Base-by-base conservation (phyloP, 2,888 invertebrate genomes). In the Scaptomyza flava region DNA sequence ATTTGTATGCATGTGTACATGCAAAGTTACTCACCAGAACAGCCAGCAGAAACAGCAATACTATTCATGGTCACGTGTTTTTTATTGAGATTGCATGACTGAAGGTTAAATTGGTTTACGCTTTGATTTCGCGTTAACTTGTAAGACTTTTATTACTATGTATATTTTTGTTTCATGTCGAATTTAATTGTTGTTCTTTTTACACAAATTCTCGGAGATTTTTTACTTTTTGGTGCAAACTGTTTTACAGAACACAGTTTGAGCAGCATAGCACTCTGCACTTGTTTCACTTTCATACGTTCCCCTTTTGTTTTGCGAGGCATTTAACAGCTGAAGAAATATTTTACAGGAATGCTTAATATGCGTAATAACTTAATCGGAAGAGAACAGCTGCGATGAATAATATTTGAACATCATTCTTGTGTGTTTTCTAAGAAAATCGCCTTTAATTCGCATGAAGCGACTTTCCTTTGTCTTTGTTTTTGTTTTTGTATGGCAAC, bases 41-140 rank as follows among this genome's bases (percentile, higher is more conserved):
- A 47, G 56, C 51, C 31, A 20, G 20, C 38, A 50, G 42, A 41
- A 56, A 36, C 27, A 51, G 51, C 17, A 58, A 48, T 57, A 59
- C 50, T 67, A 51, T 63, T 68, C 71, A 82, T 66, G 79, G 81
- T 72, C 74, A 79, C 79, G 74, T 84, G 81, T 71, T 72, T 71
- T 71, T 72, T 76, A 62, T 77, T 69, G 57, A 67, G 62, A 56
- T 75, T 70, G 73, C 70, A 61, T 70, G 68, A 47, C 64, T 65
- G 68, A 82, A 85, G 82, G 82, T 82, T 75, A 68, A 72, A 80
- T 78, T 64, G 68, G 80, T 82, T 82, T 73, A 78, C 82, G 80
- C 85, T 82, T 81, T 84, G 82, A 84, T 84, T 82, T 79, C 68
- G 67, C 67, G 72, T 76, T 80, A 81, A 81, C 77, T 81, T 79